Conservation (phyloP, 2,797 vertebrate genomes). For the Girardinus metallicus region DNA sequence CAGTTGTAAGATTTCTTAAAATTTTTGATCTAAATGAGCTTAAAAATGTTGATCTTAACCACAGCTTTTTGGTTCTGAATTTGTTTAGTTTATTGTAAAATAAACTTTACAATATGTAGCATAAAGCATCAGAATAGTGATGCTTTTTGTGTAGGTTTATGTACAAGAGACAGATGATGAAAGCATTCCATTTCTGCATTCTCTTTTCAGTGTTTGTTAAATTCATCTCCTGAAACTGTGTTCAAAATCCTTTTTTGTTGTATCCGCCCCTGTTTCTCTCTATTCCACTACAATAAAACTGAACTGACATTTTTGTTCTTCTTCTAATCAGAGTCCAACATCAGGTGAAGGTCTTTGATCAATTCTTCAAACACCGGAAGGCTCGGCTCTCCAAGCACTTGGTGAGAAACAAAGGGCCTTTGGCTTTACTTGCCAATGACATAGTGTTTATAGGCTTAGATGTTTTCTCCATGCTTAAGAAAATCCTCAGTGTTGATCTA, state of each 20-base stretch:
- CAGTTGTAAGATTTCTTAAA: not conserved
- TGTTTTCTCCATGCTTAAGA: not conserved
- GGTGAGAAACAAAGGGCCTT: slow-evolving; percentile 59
- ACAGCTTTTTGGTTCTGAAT: not conserved
- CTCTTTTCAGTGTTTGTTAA: not conserved
- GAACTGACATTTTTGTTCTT: not conserved
- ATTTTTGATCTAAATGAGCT: not conserved
- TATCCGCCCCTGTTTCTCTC: not conserved
- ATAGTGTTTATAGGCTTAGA: not conserved
- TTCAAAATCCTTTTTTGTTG: not conserved
- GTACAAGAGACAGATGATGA: not conserved
- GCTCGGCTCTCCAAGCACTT: slow-evolving; percentile 76
- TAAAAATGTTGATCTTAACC: not conserved
- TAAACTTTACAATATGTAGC: not conserved
- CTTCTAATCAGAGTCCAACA: slow-evolving; percentile 73
- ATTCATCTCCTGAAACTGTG: not conserved
- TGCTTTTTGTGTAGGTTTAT: not conserved
- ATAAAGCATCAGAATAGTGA: not conserved
- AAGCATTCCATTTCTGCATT: not conserved
- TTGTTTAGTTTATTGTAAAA: not conserved
- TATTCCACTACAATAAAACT: not conserved
- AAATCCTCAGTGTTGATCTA: not conserved
- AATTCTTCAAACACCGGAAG: slow-evolving; percentile 80
- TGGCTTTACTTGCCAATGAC: not conserved
- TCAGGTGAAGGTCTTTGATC: slow-evolving; percentile 78